Conservation (phyloP, 2,797 vertebrate genomes). For the Rhinogobio ventralis region DNA sequence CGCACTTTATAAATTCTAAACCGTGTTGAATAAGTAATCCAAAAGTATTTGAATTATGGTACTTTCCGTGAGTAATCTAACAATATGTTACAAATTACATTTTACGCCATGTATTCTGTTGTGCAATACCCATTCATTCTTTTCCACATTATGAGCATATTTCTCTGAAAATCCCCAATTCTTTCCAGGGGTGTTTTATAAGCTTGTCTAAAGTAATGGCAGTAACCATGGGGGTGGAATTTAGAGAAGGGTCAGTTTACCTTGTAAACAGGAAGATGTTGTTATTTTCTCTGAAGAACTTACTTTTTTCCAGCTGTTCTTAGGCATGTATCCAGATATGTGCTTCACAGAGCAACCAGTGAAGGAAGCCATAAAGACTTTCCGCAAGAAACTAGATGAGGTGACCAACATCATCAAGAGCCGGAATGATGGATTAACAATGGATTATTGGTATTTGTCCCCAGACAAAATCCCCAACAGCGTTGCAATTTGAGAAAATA, state of each 20-base stretch:
- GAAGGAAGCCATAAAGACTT: constrained; percentile 85
- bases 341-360: constrained; percentile 90
- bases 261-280: background rate
- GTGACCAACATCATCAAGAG: constrained; percentile 80
- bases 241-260: background rate
- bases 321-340: constrained; percentile 86
- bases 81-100: no score
- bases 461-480: constrained; percentile 95
- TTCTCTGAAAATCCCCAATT: no score
- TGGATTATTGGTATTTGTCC: constrained; percentile 94
- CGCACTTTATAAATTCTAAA: no score
- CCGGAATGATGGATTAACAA: constrained; percentile 90
- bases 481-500: constrained; percentile 82
- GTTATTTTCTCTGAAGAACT: background rate
- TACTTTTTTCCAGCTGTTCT: constrained; percentile 22
- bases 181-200: no score
- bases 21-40: no score
- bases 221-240: no score
- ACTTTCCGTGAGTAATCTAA: no score
- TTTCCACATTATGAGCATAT: no score
- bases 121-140: no score
- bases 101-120: no score
- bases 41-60: no score
- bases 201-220: no score
- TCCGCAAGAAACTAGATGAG: constrained; percentile 83